Evolutionary conservation across 2,797 vertebrate genomes (phyloP).

Genomic region (Neostethus bicornis): DNA sequence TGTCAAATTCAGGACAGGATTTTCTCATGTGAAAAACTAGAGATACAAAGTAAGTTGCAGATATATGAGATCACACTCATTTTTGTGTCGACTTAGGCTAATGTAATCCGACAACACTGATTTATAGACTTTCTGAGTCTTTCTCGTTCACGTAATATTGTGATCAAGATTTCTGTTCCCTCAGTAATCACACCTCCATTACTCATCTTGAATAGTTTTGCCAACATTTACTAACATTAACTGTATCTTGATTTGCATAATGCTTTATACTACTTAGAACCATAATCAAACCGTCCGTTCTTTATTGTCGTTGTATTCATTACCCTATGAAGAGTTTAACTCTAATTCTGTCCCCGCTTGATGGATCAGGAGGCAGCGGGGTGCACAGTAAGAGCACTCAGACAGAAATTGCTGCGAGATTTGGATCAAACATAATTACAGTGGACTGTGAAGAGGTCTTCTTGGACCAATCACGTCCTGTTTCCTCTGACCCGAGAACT

Average conservation of each 20-base stretch:
- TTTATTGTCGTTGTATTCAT: constrained; percentile 33
- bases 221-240: neutral
- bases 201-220: neutral
- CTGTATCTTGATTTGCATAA: neutral
- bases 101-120: too few species aligned
- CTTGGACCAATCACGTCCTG: constrained; percentile 43
- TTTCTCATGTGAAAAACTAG: neutral
- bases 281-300: neutral
- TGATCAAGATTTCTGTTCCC: neutral
- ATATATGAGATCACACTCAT: too few species aligned
- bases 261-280: neutral
- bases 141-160: too few species aligned
- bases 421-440: constrained; percentile 55
- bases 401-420: constrained; percentile 53
- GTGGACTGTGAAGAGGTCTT: constrained; percentile 46
- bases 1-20: neutral
- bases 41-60: too few species aligned
- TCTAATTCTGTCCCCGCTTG: constrained; percentile 23
- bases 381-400: constrained; percentile 54
- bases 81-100: too few species aligned
- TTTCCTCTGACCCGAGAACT: constrained; percentile 41
- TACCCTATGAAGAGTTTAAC: constrained; percentile 32
- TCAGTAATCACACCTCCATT: neutral
- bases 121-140: too few species aligned
- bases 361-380: constrained; percentile 40